These are phyloP conservation scores for Criorhina ranunculi DNA, from an alignment of 2,888 invertebrate genomes.

Conservation along the genomic window DNA sequence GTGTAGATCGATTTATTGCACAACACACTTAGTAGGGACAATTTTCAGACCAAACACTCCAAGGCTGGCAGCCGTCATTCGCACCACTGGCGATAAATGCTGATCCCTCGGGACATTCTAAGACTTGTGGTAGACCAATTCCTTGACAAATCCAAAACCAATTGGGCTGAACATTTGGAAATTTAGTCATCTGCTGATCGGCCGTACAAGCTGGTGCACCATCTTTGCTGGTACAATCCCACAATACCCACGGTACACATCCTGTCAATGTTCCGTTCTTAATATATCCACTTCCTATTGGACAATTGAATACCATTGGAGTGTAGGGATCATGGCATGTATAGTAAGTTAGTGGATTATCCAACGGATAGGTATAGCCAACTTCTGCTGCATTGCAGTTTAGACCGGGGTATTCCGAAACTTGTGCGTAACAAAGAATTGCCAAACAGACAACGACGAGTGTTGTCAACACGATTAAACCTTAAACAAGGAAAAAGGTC, in stretches of 20 bases:
- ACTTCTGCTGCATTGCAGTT: constrained; percentile 1
- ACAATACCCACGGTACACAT: constrained; percentile 45
- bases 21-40: constrained; percentile 34
- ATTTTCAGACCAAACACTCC: constrained; percentile 20
- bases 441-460: constrained; percentile 8
- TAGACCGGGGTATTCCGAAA: background rate
- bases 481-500: background rate
- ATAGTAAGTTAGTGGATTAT: background rate
- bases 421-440: background rate
- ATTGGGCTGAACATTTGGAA: constrained; percentile 8
- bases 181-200: background rate
- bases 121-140: background rate
- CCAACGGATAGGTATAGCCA: constrained; percentile 19
- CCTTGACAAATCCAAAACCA: constrained; percentile 19
- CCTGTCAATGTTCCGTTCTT: constrained; percentile 27
- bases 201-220: constrained; percentile 17
- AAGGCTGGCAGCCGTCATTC: constrained; percentile 4
- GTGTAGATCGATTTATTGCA: background rate
- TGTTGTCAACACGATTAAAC: background rate
- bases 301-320: constrained; percentile 1
- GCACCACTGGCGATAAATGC: constrained; percentile 2
- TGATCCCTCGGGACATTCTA: constrained; percentile 14
- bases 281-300: constrained; percentile 19
- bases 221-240: constrained; percentile 38
- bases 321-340: constrained; percentile 26